These are phyloP conservation scores for Microchrysa polita DNA, from an alignment of 2,888 invertebrate genomes.

Conservation along the genomic window DNA sequence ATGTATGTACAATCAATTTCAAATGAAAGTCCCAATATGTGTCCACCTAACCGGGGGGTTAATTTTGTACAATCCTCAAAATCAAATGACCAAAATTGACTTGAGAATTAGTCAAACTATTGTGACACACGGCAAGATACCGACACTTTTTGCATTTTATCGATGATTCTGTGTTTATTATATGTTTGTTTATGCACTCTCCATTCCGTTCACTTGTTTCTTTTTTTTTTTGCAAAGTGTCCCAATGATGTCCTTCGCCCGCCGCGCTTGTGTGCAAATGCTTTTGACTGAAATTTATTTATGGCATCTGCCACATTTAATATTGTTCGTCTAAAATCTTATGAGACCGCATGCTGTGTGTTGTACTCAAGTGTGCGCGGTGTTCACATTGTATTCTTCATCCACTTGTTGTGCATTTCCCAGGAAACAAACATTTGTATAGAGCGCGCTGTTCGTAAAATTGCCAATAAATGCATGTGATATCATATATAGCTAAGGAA, in stretches of 20 bases:
- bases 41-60: constrained; percentile 28
- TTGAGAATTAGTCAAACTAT: constrained; percentile 37
- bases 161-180: not conserved
- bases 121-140: constrained; percentile 27
- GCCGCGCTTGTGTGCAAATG: constrained; percentile 12
- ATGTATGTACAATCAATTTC: no score
- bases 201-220: no score
- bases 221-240: not conserved
- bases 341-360: constrained; percentile 37
- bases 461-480: constrained; percentile 11
- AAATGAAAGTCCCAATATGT: not conserved
- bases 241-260: constrained; percentile 4
- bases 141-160: constrained; percentile 40
- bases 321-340: constrained; percentile 44
- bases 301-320: constrained; percentile 43
- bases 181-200: no score
- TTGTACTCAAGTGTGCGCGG: constrained; percentile 22
- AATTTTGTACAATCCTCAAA: not conserved
- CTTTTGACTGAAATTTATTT: constrained; percentile 29
- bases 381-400: constrained; percentile 30
- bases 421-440: constrained; percentile 28
- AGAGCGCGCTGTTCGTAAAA: no score
- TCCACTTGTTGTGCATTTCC: constrained; percentile 27
- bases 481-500: no score
- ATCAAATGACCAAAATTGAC: constrained; percentile 29